Base-by-base conservation (phyloP, 2,797 vertebrate genomes). In the Cetoscarus ocellatus region DNA sequence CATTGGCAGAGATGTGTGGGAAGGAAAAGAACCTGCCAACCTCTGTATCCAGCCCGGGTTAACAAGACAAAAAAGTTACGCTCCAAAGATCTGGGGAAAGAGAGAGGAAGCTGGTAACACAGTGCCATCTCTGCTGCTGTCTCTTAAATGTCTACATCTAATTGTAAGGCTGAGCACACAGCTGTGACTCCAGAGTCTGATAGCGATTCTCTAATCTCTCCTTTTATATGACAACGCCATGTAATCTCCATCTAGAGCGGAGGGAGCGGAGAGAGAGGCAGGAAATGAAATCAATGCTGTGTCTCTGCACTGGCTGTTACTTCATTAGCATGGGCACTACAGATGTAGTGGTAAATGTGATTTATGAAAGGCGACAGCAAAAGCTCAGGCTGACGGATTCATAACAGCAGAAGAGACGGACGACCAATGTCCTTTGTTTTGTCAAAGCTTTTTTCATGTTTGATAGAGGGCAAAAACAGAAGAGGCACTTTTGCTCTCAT, bases 251-350 rank as follows among this genome's bases (percentile, higher is more conserved):
- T 86, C 80, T 68, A 76, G 82, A 84, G 84, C 73, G 76, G 73
- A 63, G 76, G 73, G 84, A 88, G 83, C 84, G 90, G 80, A 75
- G 61, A 58, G 70, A 85, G 83, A 90, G 79, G 73, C 88, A 90
- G 92, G 88, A 94, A 94, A 94, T 93, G 82, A 94, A 94, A 94
- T 93, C 91, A 93, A 86, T 85, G 82, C 82, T 50, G 82, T 74
- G 82, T 84, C 86, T 77, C 88, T 75, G 85, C 75, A 70, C 86
- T 72, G 79, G 84, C 76, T 88, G 85, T 90, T 86, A 84, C 90
- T 93, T 91, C 82, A 92, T 95, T 93, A 93, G 90, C 84, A 89
- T 82, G 86, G 88, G 64, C 62, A 58, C 82, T 89, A 88, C 90
- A 93, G 88, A 91, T 91, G 88, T 90, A 86, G 86, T 89, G 70